Base-by-base conservation (phyloP, 2,888 invertebrate species). In the Sialis lutaria region DNA sequence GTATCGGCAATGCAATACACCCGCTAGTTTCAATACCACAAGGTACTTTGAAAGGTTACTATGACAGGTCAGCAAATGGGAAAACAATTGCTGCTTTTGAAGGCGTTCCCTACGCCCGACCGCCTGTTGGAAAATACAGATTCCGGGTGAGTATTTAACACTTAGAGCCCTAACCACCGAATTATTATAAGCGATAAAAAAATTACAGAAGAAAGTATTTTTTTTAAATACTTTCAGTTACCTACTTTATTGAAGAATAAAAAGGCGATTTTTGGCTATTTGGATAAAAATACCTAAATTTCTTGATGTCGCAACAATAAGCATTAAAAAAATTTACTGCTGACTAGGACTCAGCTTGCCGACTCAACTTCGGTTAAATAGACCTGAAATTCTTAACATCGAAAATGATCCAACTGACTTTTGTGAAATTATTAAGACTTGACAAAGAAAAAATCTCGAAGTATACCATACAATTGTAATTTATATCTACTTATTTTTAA, bases 71-170 rank as follows among this genome's bases (percentile, higher is more conserved):
- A 7, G 1, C 48, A 10, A 48, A 22, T 57, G 70, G 51, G 5
- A 52, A 53, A 44, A 56, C 59, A 0, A 76, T 67, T 52, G 72
- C 72, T 6, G 74, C 77, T 35, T 82, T 77, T 53, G 67, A 74
- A 53, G 79, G 81, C 0, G 65, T 82, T 42, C 81, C 81, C 0
- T 82, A 77, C 54, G 81, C 81, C 0, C 60, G 71, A 45, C 74
- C 80, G 9, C 81, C 81, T 1, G 57, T 77, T 7, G 77, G 77
- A n/a, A 69, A 73, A 50, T 64, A 70, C 42, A 63, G 80, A 54
- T 80, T 79, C 58, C 67, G 74, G 60, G 56, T 58, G 41, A 60
- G 62, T 44, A 35, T 6, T 7, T 7, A 34, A n/a, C 6, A n/a
- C 4, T 35, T 10, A n/a, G n/a, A n/a, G 4, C 10, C 35, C 10